These are phyloP conservation scores for Sitta carolinensis DNA, from an alignment of 2,797 vertebrate genomes.

Conservation along the genomic window DNA sequence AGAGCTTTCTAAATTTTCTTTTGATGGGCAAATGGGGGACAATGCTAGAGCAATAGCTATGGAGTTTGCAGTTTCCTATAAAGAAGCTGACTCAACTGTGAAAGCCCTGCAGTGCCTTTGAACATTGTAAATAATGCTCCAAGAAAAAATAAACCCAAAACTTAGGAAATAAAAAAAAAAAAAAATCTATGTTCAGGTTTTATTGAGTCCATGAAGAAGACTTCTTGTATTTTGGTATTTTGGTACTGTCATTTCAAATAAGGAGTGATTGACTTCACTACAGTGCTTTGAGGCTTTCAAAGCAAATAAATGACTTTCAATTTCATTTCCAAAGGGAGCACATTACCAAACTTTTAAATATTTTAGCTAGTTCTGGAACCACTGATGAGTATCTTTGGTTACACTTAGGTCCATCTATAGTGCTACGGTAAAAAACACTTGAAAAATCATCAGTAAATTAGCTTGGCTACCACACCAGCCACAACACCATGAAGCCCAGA, in stretches of 20 bases:
- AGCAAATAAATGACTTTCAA: neutral
- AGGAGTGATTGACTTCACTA: neutral
- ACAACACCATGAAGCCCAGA: neutral
- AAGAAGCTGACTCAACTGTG: neutral
- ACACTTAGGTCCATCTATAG: neutral
- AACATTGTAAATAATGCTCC: neutral
- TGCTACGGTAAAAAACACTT: neutral
- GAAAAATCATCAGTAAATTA: neutral
- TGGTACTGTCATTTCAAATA: neutral
- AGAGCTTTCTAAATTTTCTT: neutral
- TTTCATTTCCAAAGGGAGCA: neutral
- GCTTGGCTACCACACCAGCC: neutral
- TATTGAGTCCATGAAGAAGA: neutral
- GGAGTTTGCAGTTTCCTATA: neutral
- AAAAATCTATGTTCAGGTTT: neutral
- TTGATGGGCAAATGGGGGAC: neutral
- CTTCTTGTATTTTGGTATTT: neutral
- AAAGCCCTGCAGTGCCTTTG: neutral
- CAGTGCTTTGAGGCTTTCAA: neutral
- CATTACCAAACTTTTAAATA: neutral
- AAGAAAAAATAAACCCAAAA: neutral
- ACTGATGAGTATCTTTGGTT: neutral
- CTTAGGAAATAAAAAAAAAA: too few species aligned
- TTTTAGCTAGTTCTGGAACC: neutral
- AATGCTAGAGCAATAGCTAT: neutral